Evolutionary conservation across 1,140 invertebrate genomes (phyloP), one percentile per base, ranked within the genome.

Genomic region (Protaetia brevitarsis): DNA sequence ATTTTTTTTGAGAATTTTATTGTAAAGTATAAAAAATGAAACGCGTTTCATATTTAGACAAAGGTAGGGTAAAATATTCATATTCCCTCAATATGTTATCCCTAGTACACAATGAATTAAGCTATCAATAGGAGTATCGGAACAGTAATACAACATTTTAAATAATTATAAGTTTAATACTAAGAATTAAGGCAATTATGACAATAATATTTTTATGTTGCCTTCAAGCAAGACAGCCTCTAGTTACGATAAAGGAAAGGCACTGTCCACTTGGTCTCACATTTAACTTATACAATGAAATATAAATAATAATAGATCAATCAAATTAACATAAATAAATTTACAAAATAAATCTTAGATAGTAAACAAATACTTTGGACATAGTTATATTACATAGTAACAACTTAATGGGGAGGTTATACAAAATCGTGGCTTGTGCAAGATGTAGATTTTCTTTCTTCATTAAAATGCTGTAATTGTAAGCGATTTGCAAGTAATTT

Each of bases 221-320:
- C 62, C 67, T 71, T 64, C 69, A 71, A 69, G 69, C 67, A 71
- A 60, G 69, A 71, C 69, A 71, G 69, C 69, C 69, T 69, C 65
- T 66, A 65, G 56, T 59, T 59, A 31, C 57, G 23, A 28, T 64
- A 59, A 62, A 65, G 63, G 57, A 66, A 71, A 71, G 70, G 70
- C 72, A 72, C 71, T 69, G 70, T 73, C 70, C 70, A 73, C 70
- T 73, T 73, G 72, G 72, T 73, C 70, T 72, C 66, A 63, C 29
- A 29, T 60, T 69, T 58, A 37, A 56, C 62, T 51, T 56, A 64
- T 60, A 66, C 65, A 59, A 23, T 61, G 41, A 67, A 66, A 68
- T 37, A 68, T 68, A 68, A 65, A 68, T 65, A 65, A 57, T 45
- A 58, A 28, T 64, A 64, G 36, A 62, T 61, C 31, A 31, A 68